phyloP scores from a whole-genome alignment of 2,888 invertebrate genomes.

The Drosophila atripex region DNA sequence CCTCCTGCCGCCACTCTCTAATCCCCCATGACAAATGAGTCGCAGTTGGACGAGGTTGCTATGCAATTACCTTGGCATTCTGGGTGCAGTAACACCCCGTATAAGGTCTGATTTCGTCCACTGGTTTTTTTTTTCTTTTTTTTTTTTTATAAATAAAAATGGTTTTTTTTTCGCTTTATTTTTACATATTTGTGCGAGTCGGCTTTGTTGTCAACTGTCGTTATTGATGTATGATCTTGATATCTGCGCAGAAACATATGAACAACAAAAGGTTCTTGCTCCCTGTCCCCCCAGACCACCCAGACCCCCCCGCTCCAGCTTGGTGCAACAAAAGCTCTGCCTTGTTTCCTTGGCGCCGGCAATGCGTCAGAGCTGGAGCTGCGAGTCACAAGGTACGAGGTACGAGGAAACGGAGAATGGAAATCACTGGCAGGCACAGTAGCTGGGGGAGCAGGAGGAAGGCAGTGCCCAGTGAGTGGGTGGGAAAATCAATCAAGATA shows the following conservation, averaged over 20 bases:
- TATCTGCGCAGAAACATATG: constrained; percentile 47
- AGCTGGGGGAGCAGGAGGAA: neutral
- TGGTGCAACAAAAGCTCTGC: constrained; percentile 46
- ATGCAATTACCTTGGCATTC: constrained; percentile 44
- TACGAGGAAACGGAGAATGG: neutral
- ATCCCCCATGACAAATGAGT: constrained; percentile 71
- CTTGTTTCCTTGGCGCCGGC: constrained; percentile 61
- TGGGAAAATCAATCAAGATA: constrained; percentile 4
- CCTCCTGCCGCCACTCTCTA: constrained; percentile 36
- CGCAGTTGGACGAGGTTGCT: constrained; percentile 43
- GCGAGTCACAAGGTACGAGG: neutral
- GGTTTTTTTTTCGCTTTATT: constrained; percentile 16
- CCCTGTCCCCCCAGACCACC: neutral
- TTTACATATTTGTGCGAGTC: constrained; percentile 56
- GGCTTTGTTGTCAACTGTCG: constrained; percentile 69
- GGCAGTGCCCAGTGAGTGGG: neutral
- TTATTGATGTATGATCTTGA: constrained; percentile 79
- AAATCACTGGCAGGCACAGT: too few relatives aligned
- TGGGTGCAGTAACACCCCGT: constrained; percentile 8
- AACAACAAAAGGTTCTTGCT: constrained; percentile 60
- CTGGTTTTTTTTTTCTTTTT: constrained; percentile 13
- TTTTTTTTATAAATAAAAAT: constrained; percentile 10
- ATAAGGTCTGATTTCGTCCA: constrained; percentile 19
- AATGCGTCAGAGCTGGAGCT: constrained; percentile 33
- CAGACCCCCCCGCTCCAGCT: neutral